Evolutionary conservation across 2,113 vertebrate genomes (phyloP).

Genomic region (Hippocampus barbouri): DNA sequence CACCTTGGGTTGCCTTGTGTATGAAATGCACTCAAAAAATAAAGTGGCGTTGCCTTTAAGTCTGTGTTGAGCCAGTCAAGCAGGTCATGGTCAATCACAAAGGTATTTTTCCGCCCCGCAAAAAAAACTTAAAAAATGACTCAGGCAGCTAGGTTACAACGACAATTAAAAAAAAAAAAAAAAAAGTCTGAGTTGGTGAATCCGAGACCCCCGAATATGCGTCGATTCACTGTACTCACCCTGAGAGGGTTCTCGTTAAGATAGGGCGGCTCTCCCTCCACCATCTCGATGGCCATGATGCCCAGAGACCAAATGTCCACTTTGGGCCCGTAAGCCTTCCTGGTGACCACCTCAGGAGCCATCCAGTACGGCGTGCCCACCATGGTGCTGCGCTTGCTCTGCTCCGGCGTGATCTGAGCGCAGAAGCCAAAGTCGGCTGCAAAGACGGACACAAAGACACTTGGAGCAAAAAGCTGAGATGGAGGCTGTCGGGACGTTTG

Average conservation of each 20-base stretch:
- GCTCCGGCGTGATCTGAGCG: constrained; percentile 96
- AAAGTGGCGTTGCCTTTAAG: too few species aligned
- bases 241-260: constrained; percentile 96
- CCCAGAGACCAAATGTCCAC: constrained; percentile 98
- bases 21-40: too few species aligned
- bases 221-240: constrained; percentile 71
- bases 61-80: too few species aligned
- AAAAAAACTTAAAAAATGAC: too few species aligned
- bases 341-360: constrained; percentile 95
- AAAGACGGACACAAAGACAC: constrained; percentile 12
- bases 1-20: too few species aligned
- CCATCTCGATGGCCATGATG: constrained; percentile 99
- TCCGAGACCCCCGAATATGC: background rate
- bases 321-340: constrained; percentile 97
- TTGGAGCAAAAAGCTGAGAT: background rate
- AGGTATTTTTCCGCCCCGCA: too few species aligned
- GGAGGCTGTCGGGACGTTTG: background rate
- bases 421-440: constrained; percentile 97
- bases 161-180: too few species aligned
- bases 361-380: constrained; percentile 98
- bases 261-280: constrained; percentile 95
- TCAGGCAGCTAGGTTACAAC: too few species aligned
- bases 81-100: too few species aligned
- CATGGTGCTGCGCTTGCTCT: constrained; percentile 98
- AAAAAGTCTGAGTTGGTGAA: too few species aligned